Conservation (phyloP, 2,797 vertebrate species). For the Neosilurus mollespiculum region DNA sequence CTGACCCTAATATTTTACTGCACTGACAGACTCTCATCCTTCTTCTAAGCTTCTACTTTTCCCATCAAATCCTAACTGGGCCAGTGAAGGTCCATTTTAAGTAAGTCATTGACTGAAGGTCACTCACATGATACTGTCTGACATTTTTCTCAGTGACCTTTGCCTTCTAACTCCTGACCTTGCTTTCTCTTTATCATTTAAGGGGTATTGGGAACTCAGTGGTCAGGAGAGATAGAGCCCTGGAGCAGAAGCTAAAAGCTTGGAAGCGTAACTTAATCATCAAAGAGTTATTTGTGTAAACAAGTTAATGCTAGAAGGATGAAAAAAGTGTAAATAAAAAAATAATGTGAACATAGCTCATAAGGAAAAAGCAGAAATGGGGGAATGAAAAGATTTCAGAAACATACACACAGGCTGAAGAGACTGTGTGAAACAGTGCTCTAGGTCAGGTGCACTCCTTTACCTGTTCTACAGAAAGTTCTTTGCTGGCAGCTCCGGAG, state of each 20-base stretch:
- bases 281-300: constrained; percentile 38
- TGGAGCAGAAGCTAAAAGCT: constrained; percentile 27
- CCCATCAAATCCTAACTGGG: constrained; percentile 32
- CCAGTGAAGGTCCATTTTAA: background rate
- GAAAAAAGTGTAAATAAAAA: constrained; percentile 15
- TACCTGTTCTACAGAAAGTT: constrained; percentile 86
- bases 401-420: background rate
- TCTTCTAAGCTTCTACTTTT: constrained; percentile 23
- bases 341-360: background rate
- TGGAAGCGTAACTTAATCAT: constrained; percentile 35
- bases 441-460: background rate
- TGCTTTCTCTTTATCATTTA: constrained; percentile 41
- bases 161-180: constrained; percentile 50
- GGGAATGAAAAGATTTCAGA: constrained; percentile 1
- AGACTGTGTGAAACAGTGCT: constrained; percentile 12
- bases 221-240: constrained; percentile 54
- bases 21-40: background rate
- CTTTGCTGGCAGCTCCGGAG: constrained; percentile 83
- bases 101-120: background rate
- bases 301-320: constrained; percentile 27
- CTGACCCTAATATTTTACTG: constrained; percentile 35
- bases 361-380: background rate
- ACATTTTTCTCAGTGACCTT: constrained; percentile 39
- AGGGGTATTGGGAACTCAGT: constrained; percentile 56
- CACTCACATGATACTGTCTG: constrained; percentile 59